Evolutionary conservation across 2,888 invertebrate species (phyloP).

Genomic region (Gortyna flavago): DNA sequence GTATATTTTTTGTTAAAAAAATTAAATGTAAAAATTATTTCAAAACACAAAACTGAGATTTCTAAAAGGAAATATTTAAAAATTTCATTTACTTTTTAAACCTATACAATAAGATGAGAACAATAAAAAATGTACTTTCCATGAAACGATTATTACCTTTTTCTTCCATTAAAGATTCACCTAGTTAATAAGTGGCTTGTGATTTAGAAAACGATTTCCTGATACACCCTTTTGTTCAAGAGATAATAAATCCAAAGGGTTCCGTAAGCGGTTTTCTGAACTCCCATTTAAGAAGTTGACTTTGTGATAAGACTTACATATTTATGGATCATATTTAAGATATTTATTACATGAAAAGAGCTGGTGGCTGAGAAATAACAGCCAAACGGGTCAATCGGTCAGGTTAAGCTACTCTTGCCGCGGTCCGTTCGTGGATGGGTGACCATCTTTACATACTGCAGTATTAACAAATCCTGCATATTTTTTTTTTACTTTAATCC

Average conservation of each 20-base stretch:
- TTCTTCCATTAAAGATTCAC: conserved; percentile 41
- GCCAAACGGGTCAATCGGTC: background rate
- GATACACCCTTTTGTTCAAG: conserved; percentile 54
- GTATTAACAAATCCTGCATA: no score
- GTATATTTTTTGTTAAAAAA: no score
- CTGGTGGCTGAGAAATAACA: background rate
- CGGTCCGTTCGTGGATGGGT: background rate
- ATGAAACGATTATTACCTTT: conserved; percentile 14
- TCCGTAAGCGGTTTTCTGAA: conserved; percentile 49
- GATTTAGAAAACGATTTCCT: conserved; percentile 62
- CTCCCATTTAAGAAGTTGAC: conserved; percentile 44
- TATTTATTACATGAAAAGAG: background rate
- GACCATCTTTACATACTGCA: no score
- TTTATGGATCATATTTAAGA: background rate
- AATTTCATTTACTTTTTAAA: background rate
- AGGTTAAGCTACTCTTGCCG: background rate
- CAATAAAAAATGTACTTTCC: background rate
- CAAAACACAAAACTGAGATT: background rate
- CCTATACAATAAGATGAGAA: background rate
- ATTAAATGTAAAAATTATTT: background rate
- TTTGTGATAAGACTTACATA: background rate
- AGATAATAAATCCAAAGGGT: conserved; percentile 59
- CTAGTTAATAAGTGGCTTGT: conserved; percentile 50
- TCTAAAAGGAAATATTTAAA: background rate
- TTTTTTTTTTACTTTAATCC: no score